Conservation (phyloP, 2,113 vertebrate genomes). For the Sigmodon hispidus region DNA sequence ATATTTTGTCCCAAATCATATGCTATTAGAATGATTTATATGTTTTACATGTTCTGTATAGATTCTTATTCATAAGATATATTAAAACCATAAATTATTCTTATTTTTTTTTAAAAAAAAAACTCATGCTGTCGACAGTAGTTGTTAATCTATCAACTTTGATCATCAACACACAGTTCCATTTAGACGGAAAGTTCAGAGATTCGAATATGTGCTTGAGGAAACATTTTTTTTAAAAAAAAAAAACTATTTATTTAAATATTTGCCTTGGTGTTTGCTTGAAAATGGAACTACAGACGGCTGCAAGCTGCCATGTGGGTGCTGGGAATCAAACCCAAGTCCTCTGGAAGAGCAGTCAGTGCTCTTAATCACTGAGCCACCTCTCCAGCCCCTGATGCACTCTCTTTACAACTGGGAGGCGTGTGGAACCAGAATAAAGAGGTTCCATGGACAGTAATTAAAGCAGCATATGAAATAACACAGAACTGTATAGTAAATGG, state of each 20-base stretch:
- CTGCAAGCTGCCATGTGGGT: no score
- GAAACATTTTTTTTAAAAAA: no score
- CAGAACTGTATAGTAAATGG: neutral
- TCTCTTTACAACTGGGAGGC: neutral
- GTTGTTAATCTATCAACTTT: constrained; percentile 7
- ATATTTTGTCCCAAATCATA: constrained; percentile 19
- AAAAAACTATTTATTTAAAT: no score
- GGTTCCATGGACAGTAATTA: neutral
- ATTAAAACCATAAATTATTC: constrained; percentile 11
- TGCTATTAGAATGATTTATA: constrained; percentile 29
- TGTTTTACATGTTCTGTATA: constrained; percentile 20
- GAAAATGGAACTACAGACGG: no score
- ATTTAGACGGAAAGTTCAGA: constrained; percentile 8
- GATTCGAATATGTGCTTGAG: neutral
- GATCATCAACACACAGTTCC: neutral
- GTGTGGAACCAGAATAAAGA: neutral
- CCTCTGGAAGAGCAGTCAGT: no score
- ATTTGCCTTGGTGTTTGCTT: no score
- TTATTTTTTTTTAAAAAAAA: constrained; percentile 44
- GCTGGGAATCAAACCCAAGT: no score
- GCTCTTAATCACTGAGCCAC: no score
- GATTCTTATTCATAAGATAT: constrained; percentile 46
- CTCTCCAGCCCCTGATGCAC: no score
- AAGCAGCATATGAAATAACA: neutral
- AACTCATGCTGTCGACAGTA: constrained; percentile 7